Base-by-base conservation (phyloP, 2,113 vertebrate genomes). In the Panurus biarmicus region DNA sequence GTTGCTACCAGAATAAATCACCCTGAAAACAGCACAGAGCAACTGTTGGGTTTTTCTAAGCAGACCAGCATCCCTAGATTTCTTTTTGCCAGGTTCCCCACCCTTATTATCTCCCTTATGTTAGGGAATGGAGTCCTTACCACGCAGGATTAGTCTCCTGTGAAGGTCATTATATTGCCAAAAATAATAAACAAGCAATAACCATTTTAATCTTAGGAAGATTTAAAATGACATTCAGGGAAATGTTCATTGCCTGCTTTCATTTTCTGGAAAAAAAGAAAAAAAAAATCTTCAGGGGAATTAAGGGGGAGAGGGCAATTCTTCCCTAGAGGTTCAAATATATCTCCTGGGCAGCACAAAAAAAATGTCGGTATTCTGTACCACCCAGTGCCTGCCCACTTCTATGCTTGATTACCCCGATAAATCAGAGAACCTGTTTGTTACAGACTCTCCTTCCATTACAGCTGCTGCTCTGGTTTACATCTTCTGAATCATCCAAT, bases 381-480 rank as follows among this genome's bases (percentile, higher is more conserved):
- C 96, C 97, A 97, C 92, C 94, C 95, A 95, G 96, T 95, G 96
- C 93, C 96, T 97, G 95, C 94, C 96, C 96, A 96, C 78, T 96
- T 96, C 88, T 95, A 85, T 87, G 94, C 95, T 89, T 92, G 90
- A 96, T 96, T 89, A 91, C 94, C 91, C 51, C 73, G 76, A 97
- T 97, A 97, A 97, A 97, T 96, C 96, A 97, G 95, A 33, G 91
- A 96, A 94, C 91, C 95, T 93, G 90, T 95, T 96, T 97, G 96
- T 64, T 96, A 96, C 79, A 93, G 91, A 77, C 92, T 91, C 84
- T 91, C 93, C 94, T 96, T 97, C 96, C 95, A 95, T 97, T 96
- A 95, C 93, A 95, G 94, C 96, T 77, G 95, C 92, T 96, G 97
- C 95, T 97, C 97, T 97, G 97, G 96, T 96, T 97, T 96, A 97